Evolutionary conservation across 2,797 vertebrate genomes (phyloP).

Genomic region (Sphenodon punctatus): DNA sequence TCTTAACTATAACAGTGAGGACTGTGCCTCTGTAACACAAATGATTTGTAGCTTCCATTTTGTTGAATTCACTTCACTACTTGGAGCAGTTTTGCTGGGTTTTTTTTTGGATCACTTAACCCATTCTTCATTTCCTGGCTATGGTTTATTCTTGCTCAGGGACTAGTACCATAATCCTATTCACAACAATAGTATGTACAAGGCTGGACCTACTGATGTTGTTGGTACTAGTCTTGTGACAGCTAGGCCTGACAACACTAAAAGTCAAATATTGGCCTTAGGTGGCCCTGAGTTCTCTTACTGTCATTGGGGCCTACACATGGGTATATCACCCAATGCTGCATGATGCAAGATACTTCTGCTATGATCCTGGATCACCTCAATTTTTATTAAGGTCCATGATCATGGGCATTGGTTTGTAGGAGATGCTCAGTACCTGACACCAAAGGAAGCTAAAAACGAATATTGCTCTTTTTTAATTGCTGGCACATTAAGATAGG

Average conservation of each 20-base stretch:
- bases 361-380: not conserved
- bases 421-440: not conserved
- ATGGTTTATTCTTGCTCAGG: not conserved
- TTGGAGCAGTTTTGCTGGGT: not conserved
- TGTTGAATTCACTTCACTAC: slow-evolving; percentile 17
- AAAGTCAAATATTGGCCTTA: not conserved
- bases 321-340: not conserved
- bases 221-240: fast-evolving
- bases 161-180: not conserved
- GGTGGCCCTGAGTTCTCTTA: not conserved
- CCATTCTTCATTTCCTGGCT: not conserved
- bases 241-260: no score
- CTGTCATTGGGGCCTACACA: no score
- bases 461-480: not conserved
- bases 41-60: slow-evolving; percentile 26
- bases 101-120: not conserved
- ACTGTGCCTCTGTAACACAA: not conserved
- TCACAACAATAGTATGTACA: no score
- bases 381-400: not conserved
- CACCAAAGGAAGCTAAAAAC: no score
- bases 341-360: no score
- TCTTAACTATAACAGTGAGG: not conserved
- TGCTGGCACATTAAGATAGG: fast-evolving
- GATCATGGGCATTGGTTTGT: not conserved
- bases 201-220: no score